phyloP scores from a whole-genome alignment of 2,888 invertebrate species.

The Shargacucullia verbasci region DNA sequence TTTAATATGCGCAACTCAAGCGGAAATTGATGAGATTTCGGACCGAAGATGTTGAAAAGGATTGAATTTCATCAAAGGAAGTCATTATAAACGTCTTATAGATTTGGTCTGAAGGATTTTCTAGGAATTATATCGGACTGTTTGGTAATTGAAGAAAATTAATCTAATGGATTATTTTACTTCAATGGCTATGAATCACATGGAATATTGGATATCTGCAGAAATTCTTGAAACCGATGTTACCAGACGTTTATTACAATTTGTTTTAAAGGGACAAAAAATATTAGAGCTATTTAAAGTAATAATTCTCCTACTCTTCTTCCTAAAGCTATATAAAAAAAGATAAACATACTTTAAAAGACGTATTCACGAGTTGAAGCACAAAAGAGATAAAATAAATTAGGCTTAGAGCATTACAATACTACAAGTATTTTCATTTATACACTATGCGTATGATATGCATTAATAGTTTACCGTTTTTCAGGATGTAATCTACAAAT shows the following conservation, averaged over 20 bases:
- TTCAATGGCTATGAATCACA: constrained; percentile 59
- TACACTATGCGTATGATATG: too few relatives aligned
- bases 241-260: not conserved
- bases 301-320: too few relatives aligned
- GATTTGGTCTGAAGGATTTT: constrained; percentile 76
- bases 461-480: too few relatives aligned
- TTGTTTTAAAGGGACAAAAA: too few relatives aligned
- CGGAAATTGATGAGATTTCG: constrained; percentile 61
- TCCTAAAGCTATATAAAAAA: too few relatives aligned
- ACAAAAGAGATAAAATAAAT: too few relatives aligned
- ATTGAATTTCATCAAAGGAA: constrained; percentile 79
- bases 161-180: constrained; percentile 81
- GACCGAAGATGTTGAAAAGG: constrained; percentile 76
- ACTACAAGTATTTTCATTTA: too few relatives aligned
- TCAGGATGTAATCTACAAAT: too few relatives aligned
- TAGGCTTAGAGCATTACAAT: too few relatives aligned
- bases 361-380: too few relatives aligned
- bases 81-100: constrained; percentile 71
- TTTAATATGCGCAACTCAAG: constrained; percentile 68
- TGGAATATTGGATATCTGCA: constrained; percentile 33
- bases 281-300: too few relatives aligned
- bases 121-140: constrained; percentile 76
- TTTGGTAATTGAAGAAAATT: constrained; percentile 74
- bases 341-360: too few relatives aligned
- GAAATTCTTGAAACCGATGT: constrained; percentile 9